phyloP scores from a whole-genome alignment of 1,140 invertebrate species.

The Bombus breviceps region DNA sequence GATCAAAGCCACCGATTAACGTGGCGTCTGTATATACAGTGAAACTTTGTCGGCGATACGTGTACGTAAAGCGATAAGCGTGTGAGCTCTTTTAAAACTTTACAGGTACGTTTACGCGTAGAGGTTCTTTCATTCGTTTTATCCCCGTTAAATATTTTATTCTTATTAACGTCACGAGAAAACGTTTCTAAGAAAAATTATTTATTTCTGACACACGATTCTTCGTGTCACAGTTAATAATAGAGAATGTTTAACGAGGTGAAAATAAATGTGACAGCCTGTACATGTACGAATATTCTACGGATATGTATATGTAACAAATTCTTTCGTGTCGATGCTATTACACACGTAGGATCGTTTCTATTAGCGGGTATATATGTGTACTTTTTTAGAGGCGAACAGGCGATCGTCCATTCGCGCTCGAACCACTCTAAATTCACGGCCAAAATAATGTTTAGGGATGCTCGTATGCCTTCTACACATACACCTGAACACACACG shows the following conservation, averaged over 20 bases:
- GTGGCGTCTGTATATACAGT: constrained; percentile 38
- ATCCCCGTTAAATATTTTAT: neutral
- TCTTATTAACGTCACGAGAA: neutral
- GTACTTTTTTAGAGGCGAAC: constrained; percentile 22
- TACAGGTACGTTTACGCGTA: neutral
- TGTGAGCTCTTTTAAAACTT: constrained; percentile 19
- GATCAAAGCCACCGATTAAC: constrained; percentile 32
- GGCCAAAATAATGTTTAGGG: constrained; percentile 61
- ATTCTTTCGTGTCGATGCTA: constrained; percentile 50
- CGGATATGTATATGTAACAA: constrained; percentile 12
- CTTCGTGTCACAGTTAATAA: neutral
- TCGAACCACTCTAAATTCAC: constrained; percentile 53
- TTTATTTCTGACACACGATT: too few species aligned
- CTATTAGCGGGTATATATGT: constrained; percentile 23
- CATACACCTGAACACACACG: constrained; percentile 32
- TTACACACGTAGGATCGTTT: constrained; percentile 25
- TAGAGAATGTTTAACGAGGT: too few species aligned
- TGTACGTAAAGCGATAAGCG: constrained; percentile 40
- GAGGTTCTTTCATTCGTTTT: neutral
- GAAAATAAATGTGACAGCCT: neutral
- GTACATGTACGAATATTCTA: constrained; percentile 23
- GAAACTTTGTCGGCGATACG: constrained; percentile 43
- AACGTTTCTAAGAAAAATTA: neutral
- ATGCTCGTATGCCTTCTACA: constrained; percentile 58
- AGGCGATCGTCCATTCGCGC: neutral